These are phyloP conservation scores for Formica selysi DNA, from an alignment of 1,140 invertebrate species.

Conservation along the genomic window DNA sequence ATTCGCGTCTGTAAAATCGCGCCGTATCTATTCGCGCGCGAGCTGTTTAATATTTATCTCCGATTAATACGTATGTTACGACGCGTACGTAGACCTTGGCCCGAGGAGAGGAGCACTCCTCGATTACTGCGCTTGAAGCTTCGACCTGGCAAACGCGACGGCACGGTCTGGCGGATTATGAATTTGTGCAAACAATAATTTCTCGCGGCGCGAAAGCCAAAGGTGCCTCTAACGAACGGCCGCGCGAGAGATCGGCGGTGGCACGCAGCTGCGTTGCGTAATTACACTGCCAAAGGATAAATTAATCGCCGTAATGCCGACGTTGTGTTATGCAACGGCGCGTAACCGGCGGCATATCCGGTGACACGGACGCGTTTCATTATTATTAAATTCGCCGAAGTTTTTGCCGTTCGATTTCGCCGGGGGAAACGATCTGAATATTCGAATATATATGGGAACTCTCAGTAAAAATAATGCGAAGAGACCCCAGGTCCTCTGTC, in stretches of 20 bases:
- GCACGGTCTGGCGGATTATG: conserved; percentile 28
- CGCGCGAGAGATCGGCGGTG: conserved; percentile 47
- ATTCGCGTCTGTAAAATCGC: conserved; percentile 20
- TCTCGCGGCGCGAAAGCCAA: conserved; percentile 51
- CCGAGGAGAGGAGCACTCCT: neutral
- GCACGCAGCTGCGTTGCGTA: conserved; percentile 73
- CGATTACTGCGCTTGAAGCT: conserved; percentile 36
- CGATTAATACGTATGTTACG: conserved; percentile 47
- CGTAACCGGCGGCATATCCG: conserved; percentile 58
- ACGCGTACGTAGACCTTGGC: conserved; percentile 60
- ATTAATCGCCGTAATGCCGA: conserved; percentile 71
- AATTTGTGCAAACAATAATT: conserved; percentile 68
- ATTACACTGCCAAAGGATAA: conserved; percentile 71
- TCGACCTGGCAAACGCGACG: conserved; percentile 28
- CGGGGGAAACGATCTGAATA: neutral
- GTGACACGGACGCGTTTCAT: conserved; percentile 22
- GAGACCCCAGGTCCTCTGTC: neutral
- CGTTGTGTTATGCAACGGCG: conserved; percentile 63
- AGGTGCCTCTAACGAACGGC: conserved; percentile 66
- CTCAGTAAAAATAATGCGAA: neutral
- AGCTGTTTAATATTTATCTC: conserved; percentile 47
- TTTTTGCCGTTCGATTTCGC: conserved; percentile 7
- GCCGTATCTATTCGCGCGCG: neutral
- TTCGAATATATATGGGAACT: neutral
- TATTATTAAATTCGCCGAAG: conserved; percentile 48